Base-by-base conservation (phyloP, 2,888 invertebrate species). In the Yponomeuta evonymella region DNA sequence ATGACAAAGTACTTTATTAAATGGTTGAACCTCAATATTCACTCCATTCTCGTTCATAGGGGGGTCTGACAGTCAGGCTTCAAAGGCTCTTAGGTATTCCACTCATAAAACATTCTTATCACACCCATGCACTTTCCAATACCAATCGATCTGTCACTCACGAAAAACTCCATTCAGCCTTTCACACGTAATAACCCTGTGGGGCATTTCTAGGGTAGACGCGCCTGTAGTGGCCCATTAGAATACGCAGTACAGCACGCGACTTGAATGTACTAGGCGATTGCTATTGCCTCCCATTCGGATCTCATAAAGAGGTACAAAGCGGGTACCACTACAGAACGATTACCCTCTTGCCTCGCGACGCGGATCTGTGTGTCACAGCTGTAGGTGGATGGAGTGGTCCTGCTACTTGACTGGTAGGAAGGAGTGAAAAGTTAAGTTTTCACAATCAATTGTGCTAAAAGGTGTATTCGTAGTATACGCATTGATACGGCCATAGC, bases 341-440 rank as follows among this genome's bases (percentile, higher is more conserved):
- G 88, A 89, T 90, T 90, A 90, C 89, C 89, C 87, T 87, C 85
- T 84, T 81, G 81, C 81, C 78, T 80, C 78, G 77, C 79, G 81
- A 80, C 76, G 78, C 77, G 81, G 73, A 75, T 77, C 75, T 73
- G 75, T 10, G 67, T 67, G 48, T 48, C 67, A 23, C 76, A 72
- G 69, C 71, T 75, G 70, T 73, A 70, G 12, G 71, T 23, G 71
- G 72, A 73, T 68, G 73, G 73, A 68, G 67, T 65, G 70, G 67
- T 43, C 74, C 83, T 83, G 82, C 79, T 83, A 79, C 78, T 82
- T 81, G 72, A 58, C 51, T 58, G 51, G 51, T 58, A 15, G 15
- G 51, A 58, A 5, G 51, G 51, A 58, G 51, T 3, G 15, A 58
- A 58, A 1, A 58, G 51, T 12, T 3, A 43, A 43, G 43, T 43